Percentiles rank a stretch among this genome's conserved stretches.
These are phyloP conservation scores for Heliocidaris tuberculata DNA, from an alignment of 35 echinoderm and acorn worm genomes.

Conservation along the genomic window DNA sequence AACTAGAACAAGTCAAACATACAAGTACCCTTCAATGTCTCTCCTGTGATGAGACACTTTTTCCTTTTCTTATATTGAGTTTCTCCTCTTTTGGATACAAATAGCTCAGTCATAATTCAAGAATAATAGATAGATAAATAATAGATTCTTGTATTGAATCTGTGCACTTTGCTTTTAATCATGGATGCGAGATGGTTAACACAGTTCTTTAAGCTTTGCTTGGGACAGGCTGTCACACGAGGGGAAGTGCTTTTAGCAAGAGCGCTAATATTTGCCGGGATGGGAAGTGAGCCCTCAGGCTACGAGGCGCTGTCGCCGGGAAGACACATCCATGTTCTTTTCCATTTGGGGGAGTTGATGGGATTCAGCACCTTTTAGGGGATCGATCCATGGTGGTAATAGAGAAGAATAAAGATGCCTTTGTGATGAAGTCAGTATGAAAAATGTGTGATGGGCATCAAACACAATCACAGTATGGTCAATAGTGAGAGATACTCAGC, in stretches of 20 bases:
- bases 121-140: background rate
- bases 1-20: background rate
- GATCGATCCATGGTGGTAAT: background rate
- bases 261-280: background rate
- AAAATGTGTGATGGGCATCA: background rate
- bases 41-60: background rate
- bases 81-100: background rate
- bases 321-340: background rate
- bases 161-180: background rate
- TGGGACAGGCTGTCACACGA: background rate
- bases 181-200: background rate
- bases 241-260: conserved; percentile 1
- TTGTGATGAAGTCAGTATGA: background rate
- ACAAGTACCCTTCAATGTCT: background rate
- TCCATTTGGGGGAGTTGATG: background rate
- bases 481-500: background rate
- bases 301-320: background rate
- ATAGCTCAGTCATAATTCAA: background rate
- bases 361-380: background rate
- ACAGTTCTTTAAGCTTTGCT: background rate
- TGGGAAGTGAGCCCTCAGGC: background rate
- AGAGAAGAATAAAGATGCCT: background rate
- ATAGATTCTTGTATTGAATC: background rate
- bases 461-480: background rate
- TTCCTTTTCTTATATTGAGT: background rate